A percentile compares a stretch with the other conserved stretches of the same genome.
phyloP scores from a whole-genome alignment of 2,797 vertebrate genomes.

The Alauda arvensis region DNA sequence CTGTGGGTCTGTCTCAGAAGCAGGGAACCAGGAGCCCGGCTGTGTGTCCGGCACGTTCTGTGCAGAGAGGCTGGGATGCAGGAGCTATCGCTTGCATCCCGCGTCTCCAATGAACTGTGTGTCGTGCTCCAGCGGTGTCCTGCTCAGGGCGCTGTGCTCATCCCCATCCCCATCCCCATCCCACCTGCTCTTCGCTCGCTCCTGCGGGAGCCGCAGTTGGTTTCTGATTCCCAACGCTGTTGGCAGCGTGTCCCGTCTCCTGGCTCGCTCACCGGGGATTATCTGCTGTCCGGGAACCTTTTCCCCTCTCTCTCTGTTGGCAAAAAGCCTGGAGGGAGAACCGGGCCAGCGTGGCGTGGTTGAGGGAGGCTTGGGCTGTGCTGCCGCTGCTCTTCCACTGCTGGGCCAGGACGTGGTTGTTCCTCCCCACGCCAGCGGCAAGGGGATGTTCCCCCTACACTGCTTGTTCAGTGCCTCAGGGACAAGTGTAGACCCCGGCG shows the following conservation, averaged over 20 bases:
- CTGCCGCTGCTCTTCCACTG: background rate
- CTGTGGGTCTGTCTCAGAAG: background rate
- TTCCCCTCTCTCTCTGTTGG: background rate
- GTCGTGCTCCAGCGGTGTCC: background rate
- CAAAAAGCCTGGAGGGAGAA: background rate
- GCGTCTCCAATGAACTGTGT: rapidly evolving
- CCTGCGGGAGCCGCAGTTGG: background rate
- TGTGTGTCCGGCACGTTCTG: rapidly evolving
- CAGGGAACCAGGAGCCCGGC: background rate
- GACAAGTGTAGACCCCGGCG: background rate
- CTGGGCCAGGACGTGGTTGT: rapidly evolving
- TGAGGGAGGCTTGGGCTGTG: background rate
- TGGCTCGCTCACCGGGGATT: background rate
- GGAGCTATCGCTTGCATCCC: background rate
- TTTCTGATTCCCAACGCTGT: background rate
- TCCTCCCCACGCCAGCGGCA: background rate
- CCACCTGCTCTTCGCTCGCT: rapidly evolving
- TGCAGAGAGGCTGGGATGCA: background rate
- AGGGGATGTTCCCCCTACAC: background rate
- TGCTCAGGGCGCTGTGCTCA: background rate
- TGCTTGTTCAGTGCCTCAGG: background rate
- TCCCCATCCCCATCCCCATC: background rate
- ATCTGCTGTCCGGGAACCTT: background rate
- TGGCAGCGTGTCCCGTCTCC: background rate
- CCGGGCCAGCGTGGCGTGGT: rapidly evolving